These are phyloP conservation scores for Oryzias javanicus DNA, from an alignment of 2,113 vertebrate genomes.

Conservation along the genomic window DNA sequence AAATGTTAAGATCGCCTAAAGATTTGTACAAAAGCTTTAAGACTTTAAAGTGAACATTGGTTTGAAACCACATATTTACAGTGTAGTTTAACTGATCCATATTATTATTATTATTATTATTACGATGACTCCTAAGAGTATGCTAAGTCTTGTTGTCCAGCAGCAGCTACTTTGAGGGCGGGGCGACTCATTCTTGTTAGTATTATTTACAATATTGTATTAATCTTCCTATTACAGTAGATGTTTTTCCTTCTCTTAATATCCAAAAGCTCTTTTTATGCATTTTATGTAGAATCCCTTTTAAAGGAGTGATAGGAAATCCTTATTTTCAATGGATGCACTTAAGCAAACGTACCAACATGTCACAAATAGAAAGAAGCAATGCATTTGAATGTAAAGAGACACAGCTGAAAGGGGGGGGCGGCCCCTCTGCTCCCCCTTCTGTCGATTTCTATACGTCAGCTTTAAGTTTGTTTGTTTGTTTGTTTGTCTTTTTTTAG, in stretches of 20 bases:
- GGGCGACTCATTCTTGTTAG: slow-evolving; percentile 62
- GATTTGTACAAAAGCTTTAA: slow-evolving; percentile 69
- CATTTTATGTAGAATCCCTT: slow-evolving; percentile 72
- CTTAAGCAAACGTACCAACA: slow-evolving; percentile 76
- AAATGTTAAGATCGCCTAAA: slow-evolving; percentile 47
- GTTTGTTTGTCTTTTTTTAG: slow-evolving; percentile 62
- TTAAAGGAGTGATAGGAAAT: slow-evolving; percentile 75
- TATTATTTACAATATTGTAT: slow-evolving; percentile 73
- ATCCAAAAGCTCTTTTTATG: slow-evolving; percentile 68
- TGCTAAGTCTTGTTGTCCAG: slow-evolving; percentile 67
- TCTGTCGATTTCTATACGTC: slow-evolving; percentile 63
- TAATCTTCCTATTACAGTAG: slow-evolving; percentile 67
- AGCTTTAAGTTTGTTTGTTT: slow-evolving; percentile 75
- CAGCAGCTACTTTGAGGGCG: slow-evolving; percentile 36
- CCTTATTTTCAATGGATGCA: slow-evolving; percentile 75
- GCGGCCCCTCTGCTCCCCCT: slow-evolving; percentile 69
- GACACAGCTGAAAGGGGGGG: slow-evolving; percentile 52
- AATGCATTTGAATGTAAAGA: slow-evolving; percentile 79
- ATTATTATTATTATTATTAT: slow-evolving; percentile 50
- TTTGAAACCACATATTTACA: slow-evolving; percentile 62
- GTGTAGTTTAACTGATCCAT: slow-evolving; percentile 64
- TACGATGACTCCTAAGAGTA: slow-evolving; percentile 64
- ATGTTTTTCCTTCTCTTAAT: slow-evolving; percentile 67
- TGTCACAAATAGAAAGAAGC: slow-evolving; percentile 71
- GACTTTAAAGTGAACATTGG: slow-evolving; percentile 55